phyloP scores from a whole-genome alignment of 2,888 invertebrate genomes.

The Hyposoter dolosus region DNA sequence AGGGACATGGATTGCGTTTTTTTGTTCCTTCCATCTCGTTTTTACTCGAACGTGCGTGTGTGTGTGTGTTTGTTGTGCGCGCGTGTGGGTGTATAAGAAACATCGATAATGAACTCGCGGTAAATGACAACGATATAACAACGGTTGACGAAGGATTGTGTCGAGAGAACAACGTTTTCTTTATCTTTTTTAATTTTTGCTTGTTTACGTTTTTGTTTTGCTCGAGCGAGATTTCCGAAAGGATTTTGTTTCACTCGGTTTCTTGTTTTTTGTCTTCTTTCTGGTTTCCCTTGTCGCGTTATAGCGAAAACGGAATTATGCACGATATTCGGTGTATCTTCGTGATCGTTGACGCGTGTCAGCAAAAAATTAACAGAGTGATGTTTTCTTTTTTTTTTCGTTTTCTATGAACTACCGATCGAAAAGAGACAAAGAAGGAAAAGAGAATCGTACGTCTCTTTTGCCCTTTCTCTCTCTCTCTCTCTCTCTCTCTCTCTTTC shows the following conservation, averaged over 20 bases:
- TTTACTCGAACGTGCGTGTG: constrained; percentile 15
- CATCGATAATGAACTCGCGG: constrained; percentile 65
- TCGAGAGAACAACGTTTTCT: constrained; percentile 53
- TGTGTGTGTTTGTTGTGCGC: constrained; percentile 27
- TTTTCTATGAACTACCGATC: constrained; percentile 36
- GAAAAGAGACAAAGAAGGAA: constrained; percentile 28
- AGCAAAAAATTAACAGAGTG: constrained; percentile 22
- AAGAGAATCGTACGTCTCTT: constrained; percentile 20
- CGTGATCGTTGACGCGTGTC: constrained; percentile 4
- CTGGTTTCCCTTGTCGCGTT: constrained; percentile 7
- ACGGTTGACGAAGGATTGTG: constrained; percentile 64
- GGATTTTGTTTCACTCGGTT: background rate
- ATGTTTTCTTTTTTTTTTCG: constrained; percentile 27
- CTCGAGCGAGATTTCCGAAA: constrained; percentile 17
- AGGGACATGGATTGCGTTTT: constrained; percentile 48
- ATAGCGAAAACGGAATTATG: constrained; percentile 5
- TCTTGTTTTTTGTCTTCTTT: background rate
- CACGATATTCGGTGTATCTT: constrained; percentile 24
- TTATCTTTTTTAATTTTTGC: constrained; percentile 31
- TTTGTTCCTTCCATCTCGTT: constrained; percentile 9
- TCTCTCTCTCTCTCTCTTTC: background rate
- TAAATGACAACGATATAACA: constrained; percentile 72
- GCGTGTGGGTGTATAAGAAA: constrained; percentile 38
- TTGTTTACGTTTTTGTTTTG: background rate
- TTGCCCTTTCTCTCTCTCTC: background rate